phyloP scores from a whole-genome alignment of 2,113 vertebrate species.

The Hyperopisus bebe region DNA sequence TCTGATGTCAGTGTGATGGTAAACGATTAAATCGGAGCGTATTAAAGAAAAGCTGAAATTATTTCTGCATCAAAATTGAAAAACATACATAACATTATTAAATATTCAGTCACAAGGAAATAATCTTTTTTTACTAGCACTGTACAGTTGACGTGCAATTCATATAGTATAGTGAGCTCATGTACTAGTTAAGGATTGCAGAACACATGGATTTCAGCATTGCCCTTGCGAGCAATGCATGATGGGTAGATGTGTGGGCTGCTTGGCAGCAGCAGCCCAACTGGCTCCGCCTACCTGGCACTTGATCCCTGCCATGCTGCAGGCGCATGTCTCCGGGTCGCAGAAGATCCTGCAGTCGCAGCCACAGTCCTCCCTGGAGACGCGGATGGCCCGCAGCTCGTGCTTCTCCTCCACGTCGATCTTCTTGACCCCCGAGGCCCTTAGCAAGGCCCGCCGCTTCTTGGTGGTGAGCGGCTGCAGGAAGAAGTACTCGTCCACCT shows the following conservation, averaged over 20 bases:
- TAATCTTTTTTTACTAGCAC: not conserved
- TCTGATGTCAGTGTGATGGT: not conserved
- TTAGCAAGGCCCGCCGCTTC: slow-evolving; percentile 81
- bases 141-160: not conserved
- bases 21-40: not conserved
- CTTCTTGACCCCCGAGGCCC: slow-evolving; percentile 92
- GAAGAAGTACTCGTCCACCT: slow-evolving; percentile 98
- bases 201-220: not conserved
- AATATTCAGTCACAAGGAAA: not conserved
- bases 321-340: slow-evolving; percentile 94
- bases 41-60: not conserved
- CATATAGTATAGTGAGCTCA: not conserved
- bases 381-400: slow-evolving; percentile 85
- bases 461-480: slow-evolving; percentile 93
- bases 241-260: not conserved
- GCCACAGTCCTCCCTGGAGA: slow-evolving; percentile 93
- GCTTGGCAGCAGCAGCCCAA: not conserved
- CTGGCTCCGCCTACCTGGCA: slow-evolving; percentile 75
- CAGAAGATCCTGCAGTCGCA: slow-evolving; percentile 95
- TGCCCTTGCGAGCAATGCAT: not conserved
- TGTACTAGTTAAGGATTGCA: not conserved
- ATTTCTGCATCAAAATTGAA: not conserved
- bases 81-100: not conserved
- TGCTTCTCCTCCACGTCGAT: slow-evolving; percentile 97
- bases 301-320: slow-evolving; percentile 94